Base-by-base conservation (phyloP, 2,797 vertebrate genomes). In the Arvicola amphibius region DNA sequence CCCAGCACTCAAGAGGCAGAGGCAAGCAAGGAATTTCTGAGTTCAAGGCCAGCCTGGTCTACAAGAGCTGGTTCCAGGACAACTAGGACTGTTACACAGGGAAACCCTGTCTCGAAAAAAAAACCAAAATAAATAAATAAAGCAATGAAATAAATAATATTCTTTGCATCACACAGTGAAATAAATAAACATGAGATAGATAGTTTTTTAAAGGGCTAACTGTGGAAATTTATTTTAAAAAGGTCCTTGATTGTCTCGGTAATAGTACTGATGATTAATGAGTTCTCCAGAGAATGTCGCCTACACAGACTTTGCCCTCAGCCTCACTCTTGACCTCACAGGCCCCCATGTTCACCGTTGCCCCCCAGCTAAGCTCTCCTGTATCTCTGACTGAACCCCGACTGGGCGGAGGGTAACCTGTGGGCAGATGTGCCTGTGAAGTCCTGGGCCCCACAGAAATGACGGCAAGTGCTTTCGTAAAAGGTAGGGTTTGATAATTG, bases 401-500 rank as follows among this genome's bases (percentile, higher is more conserved):
- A 59, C 21, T 0, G 4, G 29, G 5, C 17, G 13, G n/a, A 85
- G 40, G 34, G 12, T 40, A 7, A 32, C 13, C 8, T 40, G 23
- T 7, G 61, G 25, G 9, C 8, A 46, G 9, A 5, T 4, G 10
- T 11, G 5, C 10, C 34, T 48, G 34, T 11, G 7, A 5, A 25
- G 25, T 80, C 43, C 34, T 56, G 6, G 25, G 56, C 32, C 46
- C 10, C 27, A 11, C 3, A 37, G n/a, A 63, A n/a, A 61, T 8
- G 12, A 46, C 8, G 29, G 10, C 23, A 53, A 56, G 6, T 16
- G 51, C 79, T 40, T 46, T 79, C 71, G 17, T 53, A 69, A 9
- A 98, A 98, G 96, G 97, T 98, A 97, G 95, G 97, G 89, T 98
- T 98, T 98, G 98, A 98, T 98, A 98, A 98, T 98, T 97, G 97